Base-by-base conservation (phyloP, 1,140 invertebrate genomes). In the Drosophila eugracilis region DNA sequence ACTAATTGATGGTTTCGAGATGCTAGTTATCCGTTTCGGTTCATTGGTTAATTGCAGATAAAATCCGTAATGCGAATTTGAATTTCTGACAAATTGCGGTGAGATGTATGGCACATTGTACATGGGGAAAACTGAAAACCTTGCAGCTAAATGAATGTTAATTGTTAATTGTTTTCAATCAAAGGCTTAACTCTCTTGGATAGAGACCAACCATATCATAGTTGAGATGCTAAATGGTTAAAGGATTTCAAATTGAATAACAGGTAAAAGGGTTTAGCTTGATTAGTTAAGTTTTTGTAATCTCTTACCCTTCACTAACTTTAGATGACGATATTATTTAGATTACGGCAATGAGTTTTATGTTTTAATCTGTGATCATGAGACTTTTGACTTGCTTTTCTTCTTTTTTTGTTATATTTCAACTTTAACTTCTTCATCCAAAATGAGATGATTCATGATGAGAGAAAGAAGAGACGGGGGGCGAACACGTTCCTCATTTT, bases 361-460 rank as follows among this genome's bases (percentile, higher is more conserved):
- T n/a, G n/a, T n/a, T 19, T 59, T 59, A 54, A 55, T 59, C 21
- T 59, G 54, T 21, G 59, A 63, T 63, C 37, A 59, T 14, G 36
- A 14, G 14, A 19, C 12, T 32, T 10, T 1, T 14, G 5, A 14
- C 6, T 15, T n/a, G 4, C 34, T 34, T 34, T 4, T 4, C n/a
- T 32, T 32, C 10, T 32, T 12, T 32, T 32, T 32, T 12, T 10
- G 7, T 4, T 36, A 6, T 3, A n/a, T 14, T 37, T 14, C 37
- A n/a, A 14, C 22, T 57, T 60, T 6, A n/a, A n/a, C 21, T 45
- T 26, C 57, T 7, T 10, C 19, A 26, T 5, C 28, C 39, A 63
- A 63, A 63, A 63, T 63, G 60, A 65, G 60, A 65, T 65, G 60
- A 65, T 65, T 60, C 55, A 15, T 42, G 41, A n/a, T n/a, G n/a